phyloP scores from a whole-genome alignment of 2,113 vertebrate genomes.

The Leuciscus idus region DNA sequence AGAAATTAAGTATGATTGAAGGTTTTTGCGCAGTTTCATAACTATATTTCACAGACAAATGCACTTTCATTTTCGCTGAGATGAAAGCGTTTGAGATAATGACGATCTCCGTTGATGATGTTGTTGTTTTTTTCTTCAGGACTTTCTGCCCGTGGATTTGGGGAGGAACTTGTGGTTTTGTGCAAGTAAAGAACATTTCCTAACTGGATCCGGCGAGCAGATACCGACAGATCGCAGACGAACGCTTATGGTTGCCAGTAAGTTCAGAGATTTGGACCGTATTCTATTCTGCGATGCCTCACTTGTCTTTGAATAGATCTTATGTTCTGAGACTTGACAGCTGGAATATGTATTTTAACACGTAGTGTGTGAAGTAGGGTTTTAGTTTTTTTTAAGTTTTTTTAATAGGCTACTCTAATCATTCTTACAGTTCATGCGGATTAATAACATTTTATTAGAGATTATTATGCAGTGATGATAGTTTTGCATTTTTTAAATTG shows the following conservation, averaged over 20 bases:
- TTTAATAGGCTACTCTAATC: background rate
- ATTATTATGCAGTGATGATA: background rate
- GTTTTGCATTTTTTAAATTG: background rate
- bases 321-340: constrained; percentile 19
- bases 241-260: constrained; percentile 66
- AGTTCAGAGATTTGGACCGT: constrained; percentile 66
- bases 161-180: constrained; percentile 59
- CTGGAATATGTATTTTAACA: constrained; percentile 5
- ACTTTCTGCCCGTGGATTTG: constrained; percentile 61
- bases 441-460: background rate
- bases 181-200: constrained; percentile 58
- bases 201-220: constrained; percentile 59
- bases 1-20: background rate
- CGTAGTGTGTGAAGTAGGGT: background rate
- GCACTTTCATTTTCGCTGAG: constrained; percentile 22
- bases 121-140: constrained; percentile 53
- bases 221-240: constrained; percentile 59
- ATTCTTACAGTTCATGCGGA: background rate
- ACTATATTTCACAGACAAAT: constrained; percentile 9
- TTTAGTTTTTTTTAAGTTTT: no score
- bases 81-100: constrained; percentile 30
- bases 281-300: background rate
- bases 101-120: background rate
- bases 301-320: constrained; percentile 1
- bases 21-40: constrained; percentile 11